phyloP scores from a whole-genome alignment of 2,113 vertebrate genomes.

The Plestiodon gilberti region DNA sequence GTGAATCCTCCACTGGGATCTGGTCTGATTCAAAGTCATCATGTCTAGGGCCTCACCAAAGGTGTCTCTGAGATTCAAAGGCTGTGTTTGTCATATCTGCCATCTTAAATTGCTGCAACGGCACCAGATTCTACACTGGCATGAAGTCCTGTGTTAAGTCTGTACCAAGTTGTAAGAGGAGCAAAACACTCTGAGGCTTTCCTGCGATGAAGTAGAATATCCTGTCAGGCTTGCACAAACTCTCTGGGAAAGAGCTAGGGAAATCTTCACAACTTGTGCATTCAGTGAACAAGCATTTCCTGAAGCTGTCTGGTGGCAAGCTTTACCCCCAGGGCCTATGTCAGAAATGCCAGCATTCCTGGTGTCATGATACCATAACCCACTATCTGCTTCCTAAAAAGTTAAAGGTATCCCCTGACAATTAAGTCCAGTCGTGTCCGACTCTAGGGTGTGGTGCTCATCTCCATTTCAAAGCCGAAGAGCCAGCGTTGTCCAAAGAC shows the following conservation, averaged over 20 bases:
- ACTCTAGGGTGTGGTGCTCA: too few species aligned
- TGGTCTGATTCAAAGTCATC: conserved; percentile 4
- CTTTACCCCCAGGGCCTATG: not conserved
- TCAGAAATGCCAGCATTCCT: not conserved
- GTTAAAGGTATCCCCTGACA: too few species aligned
- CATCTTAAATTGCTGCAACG: not conserved
- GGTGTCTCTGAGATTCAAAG: not conserved
- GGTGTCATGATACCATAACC: not conserved
- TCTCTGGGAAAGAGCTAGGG: not conserved
- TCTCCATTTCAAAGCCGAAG: too few species aligned
- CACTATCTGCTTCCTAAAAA: not conserved
- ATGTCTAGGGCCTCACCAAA: not conserved
- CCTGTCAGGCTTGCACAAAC: not conserved
- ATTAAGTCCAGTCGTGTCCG: too few species aligned
- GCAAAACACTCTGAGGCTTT: not conserved
- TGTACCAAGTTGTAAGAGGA: not conserved
- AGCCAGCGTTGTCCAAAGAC: too few species aligned
- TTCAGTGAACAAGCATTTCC: not conserved
- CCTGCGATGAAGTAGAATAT: not conserved
- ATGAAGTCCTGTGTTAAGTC: not conserved
- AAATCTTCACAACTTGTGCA: not conserved
- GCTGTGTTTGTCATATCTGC: not conserved
- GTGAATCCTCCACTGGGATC: not conserved
- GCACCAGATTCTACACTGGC: not conserved
- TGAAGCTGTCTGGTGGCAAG: not conserved